Conservation (phyloP, 1,140 invertebrate species). For the Meloidogyne chitwoodi region DNA sequence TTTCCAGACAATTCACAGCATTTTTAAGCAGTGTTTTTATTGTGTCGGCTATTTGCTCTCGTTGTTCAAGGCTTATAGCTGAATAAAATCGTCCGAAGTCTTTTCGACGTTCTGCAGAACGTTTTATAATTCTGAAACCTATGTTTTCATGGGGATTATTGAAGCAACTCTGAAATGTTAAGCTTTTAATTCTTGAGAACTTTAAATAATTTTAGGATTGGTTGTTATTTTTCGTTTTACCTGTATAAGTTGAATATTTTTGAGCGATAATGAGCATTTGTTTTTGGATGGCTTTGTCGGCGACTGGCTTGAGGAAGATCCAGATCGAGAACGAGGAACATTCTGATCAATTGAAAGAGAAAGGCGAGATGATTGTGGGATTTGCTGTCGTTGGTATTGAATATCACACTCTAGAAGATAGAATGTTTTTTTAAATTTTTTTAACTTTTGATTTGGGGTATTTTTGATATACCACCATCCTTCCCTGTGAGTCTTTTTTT, state of each 20-base stretch:
- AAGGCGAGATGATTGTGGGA: neutral
- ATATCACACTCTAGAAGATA: neutral
- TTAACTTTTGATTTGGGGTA: neutral
- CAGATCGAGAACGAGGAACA: conserved; percentile 20
- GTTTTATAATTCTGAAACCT: conserved; percentile 49
- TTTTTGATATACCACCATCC: no score
- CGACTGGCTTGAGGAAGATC: conserved; percentile 5
- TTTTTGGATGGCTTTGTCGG: conserved; percentile 22
- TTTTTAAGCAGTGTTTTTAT: conserved; percentile 53
- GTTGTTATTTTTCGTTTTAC: conserved; percentile 19
- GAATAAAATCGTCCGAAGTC: conserved; percentile 51
- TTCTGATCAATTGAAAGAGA: conserved; percentile 19
- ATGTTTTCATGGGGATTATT: conserved; percentile 54
- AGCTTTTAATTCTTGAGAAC: neutral
- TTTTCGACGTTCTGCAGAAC: conserved; percentile 44
- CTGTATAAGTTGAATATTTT: conserved; percentile 49
- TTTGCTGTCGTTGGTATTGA: neutral
- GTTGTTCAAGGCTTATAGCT: conserved; percentile 35
- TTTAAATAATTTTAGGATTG: neutral
- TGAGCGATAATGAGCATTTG: conserved; percentile 41
- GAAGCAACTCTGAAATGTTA: conserved; percentile 53
- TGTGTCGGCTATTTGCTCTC: conserved; percentile 50
- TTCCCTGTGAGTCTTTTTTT: no score
- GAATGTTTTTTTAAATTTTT: neutral
- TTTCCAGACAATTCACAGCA: conserved; percentile 53